Evolutionary conservation across 2,113 vertebrate species (phyloP).

Genomic region (Megaptera novaeangliae): DNA sequence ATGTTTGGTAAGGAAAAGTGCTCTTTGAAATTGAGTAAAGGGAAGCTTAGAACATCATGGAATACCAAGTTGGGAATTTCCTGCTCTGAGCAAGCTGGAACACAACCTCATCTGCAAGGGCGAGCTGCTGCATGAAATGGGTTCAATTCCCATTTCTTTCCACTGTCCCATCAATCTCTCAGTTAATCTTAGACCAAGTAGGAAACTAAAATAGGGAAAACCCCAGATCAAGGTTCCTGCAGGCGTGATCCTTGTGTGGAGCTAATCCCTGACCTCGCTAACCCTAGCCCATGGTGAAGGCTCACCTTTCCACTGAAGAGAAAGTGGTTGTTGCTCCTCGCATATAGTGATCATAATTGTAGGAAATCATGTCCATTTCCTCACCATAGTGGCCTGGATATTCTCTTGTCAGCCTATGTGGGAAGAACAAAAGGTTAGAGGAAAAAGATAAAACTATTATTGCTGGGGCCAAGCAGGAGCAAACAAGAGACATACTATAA

Average conservation of each 20-base stretch:
- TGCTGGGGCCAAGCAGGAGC: neutral
- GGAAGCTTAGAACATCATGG: neutral
- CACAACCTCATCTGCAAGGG: neutral
- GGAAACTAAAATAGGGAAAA: neutral
- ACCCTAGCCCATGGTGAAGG: neutral
- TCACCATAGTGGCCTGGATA: conserved; percentile 89
- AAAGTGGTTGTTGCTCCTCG: conserved; percentile 96
- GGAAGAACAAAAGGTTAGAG: neutral
- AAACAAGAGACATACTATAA: neutral
- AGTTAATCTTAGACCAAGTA: neutral
- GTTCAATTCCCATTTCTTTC: neutral
- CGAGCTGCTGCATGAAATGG: rapidly evolving
- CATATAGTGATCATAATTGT: conserved; percentile 93
- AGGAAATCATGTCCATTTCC: conserved; percentile 93
- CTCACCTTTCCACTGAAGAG: conserved; percentile 93
- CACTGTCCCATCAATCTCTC: neutral
- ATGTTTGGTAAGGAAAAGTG: neutral
- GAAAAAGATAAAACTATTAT: neutral
- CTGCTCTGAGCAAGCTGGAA: too few relatives aligned
- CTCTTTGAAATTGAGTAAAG: neutral
- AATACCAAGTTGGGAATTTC: neutral
- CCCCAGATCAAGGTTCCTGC: neutral
- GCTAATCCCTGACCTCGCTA: too few relatives aligned
- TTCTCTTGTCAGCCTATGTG: conserved; percentile 89
- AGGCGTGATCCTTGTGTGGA: rapidly evolving